A percentile compares a stretch with the other conserved stretches of the same genome.
Evolutionary conservation across 2,797 vertebrate genomes (phyloP).

Genomic region (Galagoides demidoff): DNA sequence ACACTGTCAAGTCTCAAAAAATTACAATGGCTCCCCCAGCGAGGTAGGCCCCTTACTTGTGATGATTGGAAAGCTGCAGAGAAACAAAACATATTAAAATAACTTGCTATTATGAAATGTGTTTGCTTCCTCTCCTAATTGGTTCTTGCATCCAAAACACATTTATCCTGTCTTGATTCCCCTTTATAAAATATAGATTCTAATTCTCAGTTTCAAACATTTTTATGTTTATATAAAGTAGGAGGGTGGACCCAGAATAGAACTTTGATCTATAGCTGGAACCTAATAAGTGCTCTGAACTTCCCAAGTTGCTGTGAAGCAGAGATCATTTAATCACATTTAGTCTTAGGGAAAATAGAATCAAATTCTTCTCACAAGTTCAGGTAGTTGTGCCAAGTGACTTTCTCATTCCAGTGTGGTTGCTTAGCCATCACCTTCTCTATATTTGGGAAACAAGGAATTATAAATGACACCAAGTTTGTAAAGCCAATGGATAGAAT

Average conservation of each 20-base stretch:
- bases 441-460: not conserved
- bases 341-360: not conserved
- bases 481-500: not conserved
- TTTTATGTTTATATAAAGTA: not conserved
- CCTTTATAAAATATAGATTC: not conserved
- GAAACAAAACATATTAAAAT: slow-evolving; percentile 23
- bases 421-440: not conserved
- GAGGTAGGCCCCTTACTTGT: not conserved
- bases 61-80: not conserved
- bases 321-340: not conserved
- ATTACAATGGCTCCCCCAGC: not conserved
- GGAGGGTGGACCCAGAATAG: not conserved
- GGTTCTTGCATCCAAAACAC: not conserved
- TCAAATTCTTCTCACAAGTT: not conserved
- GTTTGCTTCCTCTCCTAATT: not conserved
- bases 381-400: not conserved
- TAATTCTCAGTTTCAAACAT: not conserved
- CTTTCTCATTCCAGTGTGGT: not conserved
- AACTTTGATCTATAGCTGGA: not conserved
- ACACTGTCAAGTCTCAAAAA: not conserved
- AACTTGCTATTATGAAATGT: not conserved
- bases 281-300: not conserved
- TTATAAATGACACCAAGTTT: not conserved
- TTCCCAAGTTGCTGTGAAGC: not conserved
- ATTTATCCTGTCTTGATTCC: not conserved